Evolutionary conservation across 2,113 vertebrate genomes (phyloP).

Genomic region (Neolamprologus devosi): DNA sequence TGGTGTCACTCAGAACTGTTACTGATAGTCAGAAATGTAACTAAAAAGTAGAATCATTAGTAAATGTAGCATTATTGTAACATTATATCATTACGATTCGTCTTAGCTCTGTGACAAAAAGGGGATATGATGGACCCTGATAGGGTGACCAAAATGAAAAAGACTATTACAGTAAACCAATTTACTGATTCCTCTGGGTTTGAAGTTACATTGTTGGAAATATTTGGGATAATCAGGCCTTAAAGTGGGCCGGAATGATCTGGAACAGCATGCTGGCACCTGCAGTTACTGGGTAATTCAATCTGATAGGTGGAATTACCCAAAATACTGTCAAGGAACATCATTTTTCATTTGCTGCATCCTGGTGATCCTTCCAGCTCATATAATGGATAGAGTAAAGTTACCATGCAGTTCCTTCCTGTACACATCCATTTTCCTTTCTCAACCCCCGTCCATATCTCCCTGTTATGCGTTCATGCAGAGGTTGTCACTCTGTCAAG

Average conservation of each 20-base stretch:
- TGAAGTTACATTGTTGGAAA: neutral
- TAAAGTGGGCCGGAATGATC: neutral
- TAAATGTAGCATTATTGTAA: neutral
- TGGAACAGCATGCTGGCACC: neutral
- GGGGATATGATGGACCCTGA: neutral
- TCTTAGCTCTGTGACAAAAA: neutral
- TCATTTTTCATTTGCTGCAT: neutral
- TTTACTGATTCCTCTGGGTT: neutral
- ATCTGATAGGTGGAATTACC: neutral
- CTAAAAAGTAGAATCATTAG: neutral
- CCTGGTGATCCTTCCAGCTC: neutral
- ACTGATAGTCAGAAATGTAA: neutral
- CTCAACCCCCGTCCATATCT: neutral
- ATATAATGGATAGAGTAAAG: neutral
- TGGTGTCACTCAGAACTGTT: neutral
- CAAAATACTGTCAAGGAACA: neutral
- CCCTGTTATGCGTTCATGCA: neutral
- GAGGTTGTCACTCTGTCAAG: neutral
- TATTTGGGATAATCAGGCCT: neutral
- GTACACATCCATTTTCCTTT: neutral
- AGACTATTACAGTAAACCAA: neutral
- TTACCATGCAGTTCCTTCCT: neutral
- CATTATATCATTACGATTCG: neutral
- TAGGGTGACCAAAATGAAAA: neutral
- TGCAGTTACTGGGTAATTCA: neutral